Percentiles rank a stretch among this genome's conserved stretches.
phyloP scores from a whole-genome alignment of 2,888 invertebrate genomes.

The Smittia sp. region DNA sequence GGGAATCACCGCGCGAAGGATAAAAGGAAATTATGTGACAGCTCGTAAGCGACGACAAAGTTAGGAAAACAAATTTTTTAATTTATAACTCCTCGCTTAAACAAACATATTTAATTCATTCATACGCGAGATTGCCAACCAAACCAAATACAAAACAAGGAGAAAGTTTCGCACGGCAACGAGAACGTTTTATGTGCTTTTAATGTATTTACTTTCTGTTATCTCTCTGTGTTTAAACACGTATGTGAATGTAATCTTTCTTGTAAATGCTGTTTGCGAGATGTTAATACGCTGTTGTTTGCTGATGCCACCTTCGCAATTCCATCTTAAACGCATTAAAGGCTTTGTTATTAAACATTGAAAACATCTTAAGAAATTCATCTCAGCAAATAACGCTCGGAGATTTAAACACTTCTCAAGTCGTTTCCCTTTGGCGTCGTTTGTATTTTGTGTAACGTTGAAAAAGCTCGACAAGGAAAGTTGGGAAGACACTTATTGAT shows the following conservation, averaged over 20 bases:
- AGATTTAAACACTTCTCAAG: no score
- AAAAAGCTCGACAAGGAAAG: no score
- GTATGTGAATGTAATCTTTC: slow-evolving; percentile 14
- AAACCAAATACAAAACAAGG: not conserved
- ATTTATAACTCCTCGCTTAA: not conserved
- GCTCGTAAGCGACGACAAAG: not conserved
- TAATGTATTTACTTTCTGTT: slow-evolving; percentile 17
- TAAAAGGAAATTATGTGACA: not conserved
- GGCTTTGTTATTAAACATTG: not conserved
- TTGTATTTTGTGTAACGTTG: no score
- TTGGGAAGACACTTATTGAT: no score
- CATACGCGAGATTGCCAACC: not conserved
- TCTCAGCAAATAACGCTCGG: no score
- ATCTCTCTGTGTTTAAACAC: slow-evolving; percentile 7
- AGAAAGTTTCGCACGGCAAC: not conserved
- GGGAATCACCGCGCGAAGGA: not conserved
- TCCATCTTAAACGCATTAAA: not conserved
- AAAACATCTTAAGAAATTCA: slow-evolving; percentile 1
- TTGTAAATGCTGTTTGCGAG: not conserved
- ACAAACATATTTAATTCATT: slow-evolving; percentile 14
- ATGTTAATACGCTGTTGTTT: slow-evolving; percentile 2
- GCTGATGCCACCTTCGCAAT: not conserved
- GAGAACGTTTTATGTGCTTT: slow-evolving; percentile 8
- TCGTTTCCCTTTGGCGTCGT: no score
- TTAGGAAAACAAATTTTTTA: not conserved